Conservation (phyloP, 1,140 invertebrate species). For the Colletes gigas region DNA sequence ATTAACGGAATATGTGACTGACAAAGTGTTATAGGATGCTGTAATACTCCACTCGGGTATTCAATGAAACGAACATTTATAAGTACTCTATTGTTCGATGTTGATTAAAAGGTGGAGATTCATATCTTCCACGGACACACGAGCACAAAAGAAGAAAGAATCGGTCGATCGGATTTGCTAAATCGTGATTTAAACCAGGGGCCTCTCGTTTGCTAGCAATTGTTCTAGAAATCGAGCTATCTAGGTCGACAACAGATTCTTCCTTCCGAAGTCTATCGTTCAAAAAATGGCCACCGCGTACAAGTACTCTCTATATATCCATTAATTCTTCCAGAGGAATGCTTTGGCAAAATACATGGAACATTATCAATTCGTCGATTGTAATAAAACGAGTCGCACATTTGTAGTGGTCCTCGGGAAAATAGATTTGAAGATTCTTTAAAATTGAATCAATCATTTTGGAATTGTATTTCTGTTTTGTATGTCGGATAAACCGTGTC, state of each 20-base stretch:
- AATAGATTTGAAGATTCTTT: too few species aligned
- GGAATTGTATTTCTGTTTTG: too few species aligned
- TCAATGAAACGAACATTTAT: too few species aligned
- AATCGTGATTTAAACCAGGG: background rate
- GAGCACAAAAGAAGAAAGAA: background rate
- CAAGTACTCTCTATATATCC: background rate
- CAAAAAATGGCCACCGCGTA: background rate
- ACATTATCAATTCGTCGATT: too few species aligned
- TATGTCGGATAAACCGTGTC: too few species aligned
- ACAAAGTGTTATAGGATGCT: too few species aligned
- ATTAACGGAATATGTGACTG: too few species aligned
- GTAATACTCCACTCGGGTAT: too few species aligned
- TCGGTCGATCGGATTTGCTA: conserved; percentile 8
- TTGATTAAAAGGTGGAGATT: conserved; percentile 8
- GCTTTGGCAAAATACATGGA: too few species aligned
- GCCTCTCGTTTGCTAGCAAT: conserved; percentile 9
- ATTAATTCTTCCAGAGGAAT: background rate
- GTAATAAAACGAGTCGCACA: too few species aligned
- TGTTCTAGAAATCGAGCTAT: conserved; percentile 16
- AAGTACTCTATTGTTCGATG: background rate
- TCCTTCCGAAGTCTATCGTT: background rate
- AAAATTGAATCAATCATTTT: too few species aligned
- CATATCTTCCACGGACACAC: background rate
- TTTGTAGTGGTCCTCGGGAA: too few species aligned
- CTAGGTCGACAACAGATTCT: conserved; percentile 18